phyloP scores from a whole-genome alignment of 1,140 invertebrate genomes.

The Brachionus sp. region DNA sequence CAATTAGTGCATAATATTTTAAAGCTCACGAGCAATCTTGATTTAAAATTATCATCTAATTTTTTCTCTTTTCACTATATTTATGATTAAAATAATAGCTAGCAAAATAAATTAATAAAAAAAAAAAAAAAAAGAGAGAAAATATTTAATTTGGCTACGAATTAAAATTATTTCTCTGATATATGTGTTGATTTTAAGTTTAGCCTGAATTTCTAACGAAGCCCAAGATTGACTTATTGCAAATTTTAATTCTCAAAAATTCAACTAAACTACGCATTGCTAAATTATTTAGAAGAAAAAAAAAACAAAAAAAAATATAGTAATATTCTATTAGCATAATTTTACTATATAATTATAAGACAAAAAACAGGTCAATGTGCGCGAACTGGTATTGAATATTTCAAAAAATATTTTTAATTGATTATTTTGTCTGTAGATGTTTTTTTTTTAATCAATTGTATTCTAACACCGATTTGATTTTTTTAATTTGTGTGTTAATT shows the following conservation, averaged over 20 bases:
- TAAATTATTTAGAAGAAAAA: not conserved
- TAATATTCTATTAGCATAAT: not conserved
- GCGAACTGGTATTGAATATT: not conserved
- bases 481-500: too few relatives aligned
- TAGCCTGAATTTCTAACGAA: not conserved
- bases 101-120: not conserved
- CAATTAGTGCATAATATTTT: not conserved
- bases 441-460: too few relatives aligned
- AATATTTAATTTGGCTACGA: not conserved
- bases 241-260: not conserved
- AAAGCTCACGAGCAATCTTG: too few relatives aligned
- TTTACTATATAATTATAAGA: not conserved
- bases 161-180: not conserved
- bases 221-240: not conserved
- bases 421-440: too few relatives aligned
- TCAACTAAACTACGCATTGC: not conserved
- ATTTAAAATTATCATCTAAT: not conserved
- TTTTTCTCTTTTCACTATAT: not conserved
- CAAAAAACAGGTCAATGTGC: too few relatives aligned
- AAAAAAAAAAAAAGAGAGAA: not conserved
- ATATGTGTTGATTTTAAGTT: not conserved
- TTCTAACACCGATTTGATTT: too few relatives aligned
- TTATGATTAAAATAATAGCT: not conserved
- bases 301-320: not conserved
- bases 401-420: not conserved